Evolutionary conservation across 1,140 invertebrate species (phyloP).

Genomic region (Conus ventricosus): DNA sequence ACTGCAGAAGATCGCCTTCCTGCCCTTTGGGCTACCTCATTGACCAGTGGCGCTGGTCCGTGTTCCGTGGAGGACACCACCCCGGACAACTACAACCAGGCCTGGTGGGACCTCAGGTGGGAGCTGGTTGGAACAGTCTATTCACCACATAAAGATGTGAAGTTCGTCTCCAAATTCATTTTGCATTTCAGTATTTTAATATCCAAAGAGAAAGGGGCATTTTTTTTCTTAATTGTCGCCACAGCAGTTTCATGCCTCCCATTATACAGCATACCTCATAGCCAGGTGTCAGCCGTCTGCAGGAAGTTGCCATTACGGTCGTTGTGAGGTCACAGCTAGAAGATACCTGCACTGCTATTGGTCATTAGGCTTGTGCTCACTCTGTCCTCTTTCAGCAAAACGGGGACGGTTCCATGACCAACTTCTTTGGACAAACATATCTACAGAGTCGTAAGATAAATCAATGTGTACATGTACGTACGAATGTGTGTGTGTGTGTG

Average conservation of each 20-base stretch:
- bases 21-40: constrained; percentile 92
- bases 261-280: no score
- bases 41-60: constrained; percentile 91
- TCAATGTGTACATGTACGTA: not conserved
- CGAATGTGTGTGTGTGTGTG: constrained; percentile 19
- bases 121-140: not conserved
- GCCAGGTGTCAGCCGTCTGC: no score
- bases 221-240: not conserved
- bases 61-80: constrained; percentile 83
- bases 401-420: no score
- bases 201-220: no score
- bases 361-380: no score
- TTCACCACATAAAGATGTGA: not conserved
- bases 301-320: no score
- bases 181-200: not conserved
- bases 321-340: no score
- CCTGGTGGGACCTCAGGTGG: constrained; percentile 76
- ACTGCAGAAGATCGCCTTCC: constrained; percentile 90
- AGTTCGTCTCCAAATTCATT: not conserved
- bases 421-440: no score
- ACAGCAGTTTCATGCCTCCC: no score
- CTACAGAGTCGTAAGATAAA: constrained; percentile 56
- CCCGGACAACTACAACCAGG: constrained; percentile 60
- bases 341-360: no score
- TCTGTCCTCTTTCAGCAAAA: no score